Evolutionary conservation across 2,888 invertebrate species (phyloP).

Genomic region (Meteorus colon): DNA sequence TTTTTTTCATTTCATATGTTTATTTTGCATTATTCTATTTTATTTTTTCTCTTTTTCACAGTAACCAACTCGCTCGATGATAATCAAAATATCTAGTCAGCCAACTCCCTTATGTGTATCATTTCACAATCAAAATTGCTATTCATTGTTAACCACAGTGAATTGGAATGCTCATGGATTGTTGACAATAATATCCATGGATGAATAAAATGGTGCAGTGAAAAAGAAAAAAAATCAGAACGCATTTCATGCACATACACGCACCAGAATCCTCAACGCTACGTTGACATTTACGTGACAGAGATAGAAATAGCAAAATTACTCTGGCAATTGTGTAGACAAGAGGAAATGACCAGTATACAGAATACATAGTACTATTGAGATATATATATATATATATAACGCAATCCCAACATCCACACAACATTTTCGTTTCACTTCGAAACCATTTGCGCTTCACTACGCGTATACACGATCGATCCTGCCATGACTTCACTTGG

Average conservation of each 20-base stretch:
- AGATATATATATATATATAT: neutral
- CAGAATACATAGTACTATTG: neutral
- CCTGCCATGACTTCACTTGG: slow-evolving; percentile 9
- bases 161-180: slow-evolving; percentile 1
- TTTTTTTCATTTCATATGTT: slow-evolving; percentile 1
- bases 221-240: slow-evolving; percentile 1
- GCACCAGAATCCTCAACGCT: neutral
- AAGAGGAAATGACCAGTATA: slow-evolving; percentile 13
- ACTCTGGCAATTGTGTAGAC: slow-evolving; percentile 2
- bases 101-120: neutral
- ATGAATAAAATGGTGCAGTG: neutral
- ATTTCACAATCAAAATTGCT: neutral
- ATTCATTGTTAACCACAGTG: slow-evolving; percentile 1
- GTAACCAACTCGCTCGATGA: too few species aligned
- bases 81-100: too few species aligned
- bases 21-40: neutral
- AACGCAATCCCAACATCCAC: slow-evolving; percentile 4
- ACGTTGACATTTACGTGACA: neutral
- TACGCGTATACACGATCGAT: slow-evolving; percentile 26
- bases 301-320: slow-evolving; percentile 8
- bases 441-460: slow-evolving; percentile 20
- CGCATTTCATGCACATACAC: neutral
- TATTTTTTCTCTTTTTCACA: neutral
- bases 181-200: neutral
- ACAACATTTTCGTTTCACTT: slow-evolving; percentile 8